A percentile compares a stretch with the other conserved stretches of the same genome.
Evolutionary conservation across 2,113 vertebrate genomes (phyloP).

Genomic region (Addax nasomaculatus): DNA sequence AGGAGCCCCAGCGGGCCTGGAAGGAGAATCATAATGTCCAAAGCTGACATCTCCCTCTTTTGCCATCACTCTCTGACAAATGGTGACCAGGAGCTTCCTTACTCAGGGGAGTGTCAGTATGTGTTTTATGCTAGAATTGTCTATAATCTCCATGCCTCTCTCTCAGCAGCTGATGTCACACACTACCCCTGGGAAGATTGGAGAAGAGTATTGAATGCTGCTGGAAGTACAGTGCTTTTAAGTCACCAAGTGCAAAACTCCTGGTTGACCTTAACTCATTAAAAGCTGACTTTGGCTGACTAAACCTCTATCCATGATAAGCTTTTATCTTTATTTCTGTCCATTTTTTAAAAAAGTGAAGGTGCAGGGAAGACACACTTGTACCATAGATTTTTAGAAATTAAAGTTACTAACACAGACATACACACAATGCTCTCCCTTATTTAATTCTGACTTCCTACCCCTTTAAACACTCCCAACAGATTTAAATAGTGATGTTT

Average conservation of each 20-base stretch:
- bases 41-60: conserved; percentile 90
- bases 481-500: background rate
- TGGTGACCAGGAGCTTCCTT: conserved; percentile 85
- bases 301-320: background rate
- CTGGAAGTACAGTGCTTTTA: conserved; percentile 69
- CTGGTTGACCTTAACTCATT: conserved; percentile 76
- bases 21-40: conserved; percentile 80
- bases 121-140: conserved; percentile 90
- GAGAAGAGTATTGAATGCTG: conserved; percentile 72
- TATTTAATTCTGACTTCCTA: background rate
- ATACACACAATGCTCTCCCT: background rate
- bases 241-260: conserved; percentile 77
- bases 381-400: conserved; percentile 36
- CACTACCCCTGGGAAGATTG: background rate
- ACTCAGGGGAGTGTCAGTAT: conserved; percentile 84
- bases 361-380: background rate
- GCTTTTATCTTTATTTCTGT: fast-evolving
- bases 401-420: conserved; percentile 54
- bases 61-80: conserved; percentile 90
- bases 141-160: conserved; percentile 80
- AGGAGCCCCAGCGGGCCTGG: conserved; percentile 87
- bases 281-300: background rate
- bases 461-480: background rate
- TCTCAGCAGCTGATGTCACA: conserved; percentile 66
- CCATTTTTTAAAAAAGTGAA: conserved; percentile 29